Percentiles rank a stretch among this genome's conserved stretches.
phyloP scores from a whole-genome alignment of 2,113 vertebrate species.

The Tor tambroides region DNA sequence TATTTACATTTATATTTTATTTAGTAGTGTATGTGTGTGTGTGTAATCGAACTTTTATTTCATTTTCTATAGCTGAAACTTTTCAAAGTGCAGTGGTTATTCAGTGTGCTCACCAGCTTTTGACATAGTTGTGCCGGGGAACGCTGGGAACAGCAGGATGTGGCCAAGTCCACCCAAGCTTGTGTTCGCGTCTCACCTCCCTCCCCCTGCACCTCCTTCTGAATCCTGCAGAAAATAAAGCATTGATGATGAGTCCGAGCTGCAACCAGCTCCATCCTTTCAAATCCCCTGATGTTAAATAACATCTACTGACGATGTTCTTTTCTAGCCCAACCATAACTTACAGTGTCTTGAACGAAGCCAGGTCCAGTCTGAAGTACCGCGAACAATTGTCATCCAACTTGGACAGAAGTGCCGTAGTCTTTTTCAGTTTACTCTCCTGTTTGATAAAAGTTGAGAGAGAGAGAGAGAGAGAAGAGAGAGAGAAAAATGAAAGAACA shows the following conservation, averaged over 20 bases:
- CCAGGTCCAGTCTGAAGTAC: conserved; percentile 48
- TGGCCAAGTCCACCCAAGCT: conserved; percentile 29
- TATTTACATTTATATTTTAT: too few relatives aligned
- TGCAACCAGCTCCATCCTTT: conserved; percentile 11
- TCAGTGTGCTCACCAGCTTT: conserved; percentile 44
- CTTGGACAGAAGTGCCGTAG: conserved; percentile 26
- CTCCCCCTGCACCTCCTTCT: conserved; percentile 28
- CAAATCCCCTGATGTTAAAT: not conserved
- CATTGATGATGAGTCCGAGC: not conserved
- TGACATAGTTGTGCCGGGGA: conserved; percentile 48
- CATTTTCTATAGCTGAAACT: not conserved
- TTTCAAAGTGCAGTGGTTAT: not conserved
- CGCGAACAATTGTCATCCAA: conserved; percentile 38
- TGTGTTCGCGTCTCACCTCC: not conserved
- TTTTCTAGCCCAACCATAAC: conserved; percentile 6
- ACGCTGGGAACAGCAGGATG: conserved; percentile 46
- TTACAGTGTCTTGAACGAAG: conserved; percentile 50
- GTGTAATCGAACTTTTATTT: not conserved
- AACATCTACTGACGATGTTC: not conserved
- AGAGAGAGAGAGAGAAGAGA: not conserved
- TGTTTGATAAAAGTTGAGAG: conserved; percentile 25
- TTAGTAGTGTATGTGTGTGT: too few relatives aligned
- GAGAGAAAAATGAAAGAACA: not conserved
- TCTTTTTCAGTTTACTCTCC: conserved; percentile 44
- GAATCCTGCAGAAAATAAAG: not conserved